Evolutionary conservation across 2,888 invertebrate genomes (phyloP).

Genomic region (Geophilus truncorum): DNA sequence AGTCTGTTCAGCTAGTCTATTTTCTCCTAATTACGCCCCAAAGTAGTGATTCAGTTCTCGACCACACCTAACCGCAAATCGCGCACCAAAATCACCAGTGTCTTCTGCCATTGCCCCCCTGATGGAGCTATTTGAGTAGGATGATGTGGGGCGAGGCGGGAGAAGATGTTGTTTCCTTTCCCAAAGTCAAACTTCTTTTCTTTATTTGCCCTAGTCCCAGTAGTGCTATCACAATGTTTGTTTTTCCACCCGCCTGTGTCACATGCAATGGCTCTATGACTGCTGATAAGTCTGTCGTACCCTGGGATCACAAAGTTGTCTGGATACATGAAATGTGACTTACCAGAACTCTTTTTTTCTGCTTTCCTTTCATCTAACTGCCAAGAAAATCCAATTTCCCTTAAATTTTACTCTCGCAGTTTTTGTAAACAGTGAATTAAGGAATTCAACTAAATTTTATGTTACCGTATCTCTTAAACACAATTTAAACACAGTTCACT

Average conservation of each 20-base stretch:
- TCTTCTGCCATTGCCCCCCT: not conserved
- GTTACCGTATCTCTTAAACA: not conserved
- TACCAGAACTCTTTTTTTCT: not conserved
- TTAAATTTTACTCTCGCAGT: not conserved
- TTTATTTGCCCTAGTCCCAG: not conserved
- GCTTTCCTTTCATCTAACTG: not conserved
- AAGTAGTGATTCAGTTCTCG: not conserved
- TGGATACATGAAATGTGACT: not conserved
- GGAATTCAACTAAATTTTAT: not conserved
- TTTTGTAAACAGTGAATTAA: not conserved
- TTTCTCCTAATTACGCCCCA: constrained; percentile 12
- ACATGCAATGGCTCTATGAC: constrained; percentile 11
- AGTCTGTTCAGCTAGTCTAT: not conserved
- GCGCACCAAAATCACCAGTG: not conserved
- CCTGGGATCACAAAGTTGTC: not conserved
- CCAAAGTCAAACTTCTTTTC: constrained; percentile 17
- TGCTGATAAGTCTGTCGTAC: constrained; percentile 1
- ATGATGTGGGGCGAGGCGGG: not conserved
- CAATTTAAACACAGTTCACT: not conserved
- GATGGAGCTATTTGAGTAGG: constrained; percentile 21
- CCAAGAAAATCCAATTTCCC: not conserved
- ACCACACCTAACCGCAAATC: constrained; percentile 27
- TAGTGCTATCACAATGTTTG: not conserved
- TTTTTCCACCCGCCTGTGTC: not conserved
- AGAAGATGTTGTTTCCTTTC: not conserved